Conservation (phyloP, 2,113 vertebrate species). For the Fregata magnificens region DNA sequence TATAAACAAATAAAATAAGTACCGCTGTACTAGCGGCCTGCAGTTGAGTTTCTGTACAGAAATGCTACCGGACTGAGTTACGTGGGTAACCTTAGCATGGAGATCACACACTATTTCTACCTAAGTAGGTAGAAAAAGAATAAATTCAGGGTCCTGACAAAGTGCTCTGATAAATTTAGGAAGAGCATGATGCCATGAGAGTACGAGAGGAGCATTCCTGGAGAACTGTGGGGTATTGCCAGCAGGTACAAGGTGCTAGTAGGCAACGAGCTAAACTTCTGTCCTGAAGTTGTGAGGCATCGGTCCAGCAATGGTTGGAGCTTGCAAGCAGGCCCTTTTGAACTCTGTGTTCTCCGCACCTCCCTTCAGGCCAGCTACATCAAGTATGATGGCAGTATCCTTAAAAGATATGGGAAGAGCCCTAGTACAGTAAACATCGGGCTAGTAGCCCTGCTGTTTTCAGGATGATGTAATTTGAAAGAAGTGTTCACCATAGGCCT, state of each 20-base stretch:
- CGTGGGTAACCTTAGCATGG: not conserved
- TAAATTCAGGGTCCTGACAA: not conserved
- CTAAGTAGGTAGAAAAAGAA: not conserved
- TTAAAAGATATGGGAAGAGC: not conserved
- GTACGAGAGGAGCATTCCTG: not conserved
- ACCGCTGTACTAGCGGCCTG: not conserved
- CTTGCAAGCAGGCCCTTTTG: not conserved
- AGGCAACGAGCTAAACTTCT: not conserved
- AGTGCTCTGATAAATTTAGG: not conserved
- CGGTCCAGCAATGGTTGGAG: not conserved
- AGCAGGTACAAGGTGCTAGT: not conserved
- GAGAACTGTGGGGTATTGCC: not conserved
- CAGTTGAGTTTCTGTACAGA: not conserved
- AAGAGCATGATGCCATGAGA: not conserved
- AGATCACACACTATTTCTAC: not conserved
- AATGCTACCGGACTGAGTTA: not conserved
- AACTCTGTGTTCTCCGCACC: rapidly evolving
- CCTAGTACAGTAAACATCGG: not conserved
- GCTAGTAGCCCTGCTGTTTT: not conserved
- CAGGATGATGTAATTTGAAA: not conserved
- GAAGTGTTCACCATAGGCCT: not conserved
- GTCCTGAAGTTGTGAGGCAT: not conserved
- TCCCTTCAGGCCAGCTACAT: not conserved
- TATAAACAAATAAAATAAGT: not conserved
- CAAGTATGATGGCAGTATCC: too few species aligned